Evolutionary conservation across 2,797 vertebrate genomes (phyloP), one percentile per base, ranked within the genome.

Genomic region (Neosilurus hyrtlii): DNA sequence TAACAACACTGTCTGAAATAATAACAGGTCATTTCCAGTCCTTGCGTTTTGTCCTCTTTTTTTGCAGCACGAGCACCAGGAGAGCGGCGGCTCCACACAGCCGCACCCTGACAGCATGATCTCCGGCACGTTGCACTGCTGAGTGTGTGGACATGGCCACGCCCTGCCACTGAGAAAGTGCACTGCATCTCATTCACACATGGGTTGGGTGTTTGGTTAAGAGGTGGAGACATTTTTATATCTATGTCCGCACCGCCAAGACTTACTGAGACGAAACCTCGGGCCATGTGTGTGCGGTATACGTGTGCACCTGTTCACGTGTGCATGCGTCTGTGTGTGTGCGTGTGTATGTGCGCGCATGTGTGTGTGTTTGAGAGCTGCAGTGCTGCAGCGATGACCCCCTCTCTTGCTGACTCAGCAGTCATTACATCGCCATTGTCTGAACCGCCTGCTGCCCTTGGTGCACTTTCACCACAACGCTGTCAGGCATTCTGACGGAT

Each of bases 61-160:
- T 57, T 57, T 35, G 71, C 51, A 67, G 62, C 35, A 11, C 52
- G 22, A 80, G 8, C 68, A n/a, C 49, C 57, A 49, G 3, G 11
- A 26, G 52, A 49, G 2, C n/a, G 11, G 51, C 37, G 63, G 52
- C n/a, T 67, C 65, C 30, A 72, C 57, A 52, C 18, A 73, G 62
- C 86, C 85, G 79, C 86, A 87, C 87, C 85, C 87, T 84, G 81
- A 83, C 71, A 70, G 73, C 24, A 49, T 24, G 73, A 79, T 79
- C 62, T 70, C 65, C 20, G n/a, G 74, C 83, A 81, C 73, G 9
- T 37, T 61, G 82, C 49, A n/a, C 54, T 75, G 83, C 78, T 11
- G 62, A 77, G 77, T 52, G 80, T 57, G 30, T 67, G 72, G 18
- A 57, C 61, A 57, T 49, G 72, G 51, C 62, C 81, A 57, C 81